A percentile compares a stretch with the other conserved stretches of the same genome.
phyloP scores from a whole-genome alignment of 2,113 vertebrate species.

The Trachemys scripta region DNA sequence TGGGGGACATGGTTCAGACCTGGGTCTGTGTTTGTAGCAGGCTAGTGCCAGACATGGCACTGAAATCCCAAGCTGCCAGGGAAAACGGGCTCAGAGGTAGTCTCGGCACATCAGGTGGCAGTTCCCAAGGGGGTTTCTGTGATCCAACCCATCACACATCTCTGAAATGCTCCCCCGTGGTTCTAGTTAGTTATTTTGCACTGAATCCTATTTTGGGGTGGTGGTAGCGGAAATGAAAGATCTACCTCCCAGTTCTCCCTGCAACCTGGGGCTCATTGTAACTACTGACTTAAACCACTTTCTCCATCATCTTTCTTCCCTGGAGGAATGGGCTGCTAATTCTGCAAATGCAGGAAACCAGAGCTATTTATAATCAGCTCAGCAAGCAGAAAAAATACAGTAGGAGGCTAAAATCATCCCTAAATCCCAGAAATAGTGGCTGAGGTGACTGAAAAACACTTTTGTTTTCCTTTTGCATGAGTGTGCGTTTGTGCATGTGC shows the following conservation, averaged over 20 bases:
- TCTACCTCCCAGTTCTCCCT: neutral
- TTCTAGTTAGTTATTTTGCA: neutral
- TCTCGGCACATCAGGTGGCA: too few relatives aligned
- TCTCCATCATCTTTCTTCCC: neutral
- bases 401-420: neutral
- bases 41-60: too few relatives aligned
- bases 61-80: too few relatives aligned
- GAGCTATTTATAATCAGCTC: neutral
- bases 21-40: too few relatives aligned
- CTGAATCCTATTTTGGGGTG: neutral
- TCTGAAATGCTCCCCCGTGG: neutral
- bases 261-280: neutral
- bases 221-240: neutral
- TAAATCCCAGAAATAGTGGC: neutral
- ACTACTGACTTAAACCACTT: neutral
- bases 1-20: too few relatives aligned
- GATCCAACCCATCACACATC: too few relatives aligned
- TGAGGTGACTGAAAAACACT: neutral
- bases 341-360: neutral
- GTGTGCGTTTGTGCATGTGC: accelerated
- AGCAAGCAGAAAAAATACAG: neutral
- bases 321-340: accelerated
- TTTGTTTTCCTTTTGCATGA: neutral
- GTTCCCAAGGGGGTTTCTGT: too few relatives aligned
- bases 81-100: too few relatives aligned